Percentiles rank a stretch among this genome's conserved stretches.
These are phyloP conservation scores for Spialia ferax DNA, from an alignment of 2,888 invertebrate species.

Conservation along the genomic window DNA sequence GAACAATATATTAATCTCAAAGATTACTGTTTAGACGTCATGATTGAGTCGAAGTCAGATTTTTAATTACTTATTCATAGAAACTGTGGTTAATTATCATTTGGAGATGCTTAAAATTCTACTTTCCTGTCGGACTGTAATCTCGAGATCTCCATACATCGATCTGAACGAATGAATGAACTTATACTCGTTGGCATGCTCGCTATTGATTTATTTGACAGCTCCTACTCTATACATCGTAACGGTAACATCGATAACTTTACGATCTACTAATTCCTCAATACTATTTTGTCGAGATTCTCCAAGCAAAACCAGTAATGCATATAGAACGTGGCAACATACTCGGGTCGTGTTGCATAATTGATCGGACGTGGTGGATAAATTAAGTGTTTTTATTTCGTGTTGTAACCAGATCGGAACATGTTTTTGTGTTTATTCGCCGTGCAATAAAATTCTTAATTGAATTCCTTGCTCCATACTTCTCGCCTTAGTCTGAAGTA, in stretches of 20 bases:
- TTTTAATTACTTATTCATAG: conserved; percentile 21
- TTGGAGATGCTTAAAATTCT: conserved; percentile 39
- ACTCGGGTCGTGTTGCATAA: conserved; percentile 54
- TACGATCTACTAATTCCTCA: conserved; percentile 53
- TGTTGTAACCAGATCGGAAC: conserved; percentile 52
- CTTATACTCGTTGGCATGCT: conserved; percentile 46
- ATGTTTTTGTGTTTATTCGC: conserved; percentile 57
- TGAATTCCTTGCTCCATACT: conserved; percentile 50
- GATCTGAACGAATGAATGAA: conserved; percentile 45
- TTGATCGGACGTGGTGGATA: conserved; percentile 57
- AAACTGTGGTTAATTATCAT: conserved; percentile 33
- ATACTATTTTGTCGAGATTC: conserved; percentile 50
- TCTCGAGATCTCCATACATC: conserved; percentile 39
- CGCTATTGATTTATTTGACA: conserved; percentile 50
- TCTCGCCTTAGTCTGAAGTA: conserved; percentile 28
- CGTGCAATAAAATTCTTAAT: conserved; percentile 60
- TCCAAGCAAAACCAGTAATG: conserved; percentile 53
- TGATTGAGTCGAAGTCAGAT: neutral
- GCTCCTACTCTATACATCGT: conserved; percentile 46
- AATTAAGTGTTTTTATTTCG: conserved; percentile 56
- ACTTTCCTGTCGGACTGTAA: conserved; percentile 36
- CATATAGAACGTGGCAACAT: conserved; percentile 53
- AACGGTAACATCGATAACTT: conserved; percentile 53
- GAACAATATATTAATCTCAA: neutral
- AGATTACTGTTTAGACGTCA: neutral